Evolutionary conservation across 2,113 vertebrate genomes (phyloP), one percentile per base, ranked within the genome.

Genomic region (Bubo bubo): DNA sequence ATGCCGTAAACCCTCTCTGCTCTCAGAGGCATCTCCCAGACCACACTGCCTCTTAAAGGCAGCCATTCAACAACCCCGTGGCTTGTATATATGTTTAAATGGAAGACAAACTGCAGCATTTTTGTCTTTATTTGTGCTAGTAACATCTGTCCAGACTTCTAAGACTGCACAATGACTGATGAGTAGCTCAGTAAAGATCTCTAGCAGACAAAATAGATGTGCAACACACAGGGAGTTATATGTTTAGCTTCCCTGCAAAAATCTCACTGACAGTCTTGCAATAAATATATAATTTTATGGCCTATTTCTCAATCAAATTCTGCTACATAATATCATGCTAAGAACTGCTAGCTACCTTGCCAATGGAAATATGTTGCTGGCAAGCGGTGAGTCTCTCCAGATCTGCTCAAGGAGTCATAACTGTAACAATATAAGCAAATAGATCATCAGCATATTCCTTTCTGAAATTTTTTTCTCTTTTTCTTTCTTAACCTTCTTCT

Each of bases 331-430:
- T 95, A 92, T 84, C 80, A 95, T 50, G 77, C 93, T 97, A 97
- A 80, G 95, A 97, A 94, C 80, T 86, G 49, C 35, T 35, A 47
- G 72, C 66, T 96, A 97, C 94, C 80, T 97, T 97, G 96, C 96
- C 97, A 98, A 98, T 96, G 90, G 96, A 98, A 98, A 98, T 96
- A 97, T 79, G 86, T 91, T 81, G 58, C 86, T 98, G 97, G 96
- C 96, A 97, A 95, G 92, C 17, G 4, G 49, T 60, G 81, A 88
- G 89, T 93, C 92, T 97, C 91, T 75, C 55, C 83, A 97, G 96
- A 91, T 89, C 91, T 94, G 90, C 94, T 97, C 94, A 94, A 96
- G 82, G 82, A 97, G 95, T 93, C 92, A 72, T 92, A 95, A 95
- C 93, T 94, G 75, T 86, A 97, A 97, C 86, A 96, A 96, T 93